Base-by-base conservation (phyloP, 2,888 invertebrate genomes). In the Tolmerus cingulatus region DNA sequence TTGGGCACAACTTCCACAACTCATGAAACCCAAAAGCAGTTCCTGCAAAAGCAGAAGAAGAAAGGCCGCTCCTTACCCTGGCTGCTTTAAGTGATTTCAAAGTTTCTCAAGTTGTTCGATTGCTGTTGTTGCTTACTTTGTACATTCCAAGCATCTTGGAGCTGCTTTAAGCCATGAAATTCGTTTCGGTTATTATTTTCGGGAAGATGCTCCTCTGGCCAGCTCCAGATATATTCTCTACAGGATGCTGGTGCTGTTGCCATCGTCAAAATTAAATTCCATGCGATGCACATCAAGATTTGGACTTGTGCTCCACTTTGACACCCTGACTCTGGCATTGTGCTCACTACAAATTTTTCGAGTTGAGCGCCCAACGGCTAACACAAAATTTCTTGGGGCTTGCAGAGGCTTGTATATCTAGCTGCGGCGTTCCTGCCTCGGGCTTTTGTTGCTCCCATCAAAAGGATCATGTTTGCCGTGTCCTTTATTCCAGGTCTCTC, bases 11-110 rank as follows among this genome's bases (percentile, higher is more conserved):
- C 84, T 84, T 84, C 74, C 84, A 66, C 74, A 84, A 84, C 84
- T 84, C 84, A 84, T 84, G 84, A 84, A 84, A 84, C 84, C 66
- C 66, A 66, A 84, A 84, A 66, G 74, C 84, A 84, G 84, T 66
- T 74, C 84, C 30, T 84, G 27, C 74, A 40, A 37, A 34, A 40
- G 84, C 7, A 74, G 27, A 40, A 74, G 66, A 84, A 66, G 27
- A 84, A 74, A 23, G 7, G 43, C 37, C 7, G n/a, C 82, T 2
- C 66, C 84, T 74, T 43, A 19, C 51, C 23, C 40, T n/a, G 40
- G 5, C 66, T 12, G 23, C 66, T 66, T 84, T 84, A 84, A 84
- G 84, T 84, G 84, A 84, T 84, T 84, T 84, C 84, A 84, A 84
- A 84, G 66, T 84, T 84, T 84, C 84, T 84, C 84, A 84, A 84